Base-by-base conservation (phyloP, 2,888 invertebrate genomes). In the Andrena haemorrhoa region DNA sequence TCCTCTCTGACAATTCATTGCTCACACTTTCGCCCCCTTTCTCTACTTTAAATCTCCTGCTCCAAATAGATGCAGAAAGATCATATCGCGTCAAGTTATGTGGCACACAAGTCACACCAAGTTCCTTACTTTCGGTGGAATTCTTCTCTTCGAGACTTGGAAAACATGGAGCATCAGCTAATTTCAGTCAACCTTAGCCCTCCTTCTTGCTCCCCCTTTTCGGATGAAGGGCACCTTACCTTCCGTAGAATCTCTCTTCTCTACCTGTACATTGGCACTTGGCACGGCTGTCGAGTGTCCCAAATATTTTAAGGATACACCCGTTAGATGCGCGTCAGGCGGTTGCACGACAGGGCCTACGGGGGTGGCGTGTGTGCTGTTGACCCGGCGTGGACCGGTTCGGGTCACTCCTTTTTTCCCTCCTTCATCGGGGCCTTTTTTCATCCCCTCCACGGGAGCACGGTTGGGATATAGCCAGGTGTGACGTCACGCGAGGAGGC, bases 341-440 rank as follows among this genome's bases (percentile, higher is more conserved):
- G 73, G 81, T 74, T 78, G 79, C 78, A 81, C 70, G 82, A 80
- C n/a, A 84, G 81, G 75, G 68, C 82, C 79, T 88, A 87, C 82
- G 88, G 88, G 88, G 88, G 88, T 88, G 88, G 87, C 72, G 64
- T 64, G 83, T 79, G 77, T 88, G 88, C 88, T 88, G 88, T 88
- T 88, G 88, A 88, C 88, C 89, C 83, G 91, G 77, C 87, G 76
- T 83, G 86, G 91, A 92, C 92, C 92, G 92, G 92, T 92, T 92
- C 92, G 89, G 91, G 89, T 92, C 90, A 90, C 86, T 86, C 86
- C 87, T 86, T 86, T 86, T 88, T 87, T 86, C 85, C 75, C 73
- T 71, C 71, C 79, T 82, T 75, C 79, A 82, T 82, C 86, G 88
- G 26, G 70, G 63, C 75, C 79, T 84, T 86, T 88, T 88, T 86